Percentiles rank a stretch among this genome's conserved stretches.
Conservation (phyloP, 2,888 invertebrate species). For the Zelleria hepariella region DNA sequence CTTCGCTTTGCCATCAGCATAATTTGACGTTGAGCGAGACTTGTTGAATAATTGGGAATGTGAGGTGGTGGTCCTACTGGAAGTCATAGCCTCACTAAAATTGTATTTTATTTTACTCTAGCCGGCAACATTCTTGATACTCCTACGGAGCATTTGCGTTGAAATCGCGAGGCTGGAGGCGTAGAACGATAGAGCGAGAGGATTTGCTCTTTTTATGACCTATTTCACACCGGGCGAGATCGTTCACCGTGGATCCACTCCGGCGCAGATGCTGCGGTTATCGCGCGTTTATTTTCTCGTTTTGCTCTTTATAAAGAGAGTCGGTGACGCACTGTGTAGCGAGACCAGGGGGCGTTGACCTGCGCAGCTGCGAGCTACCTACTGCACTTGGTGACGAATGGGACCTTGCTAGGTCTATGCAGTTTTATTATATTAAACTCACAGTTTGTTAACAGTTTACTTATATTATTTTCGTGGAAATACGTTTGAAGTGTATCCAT, state of each 20-base stretch:
- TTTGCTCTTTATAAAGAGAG: constrained; percentile 63
- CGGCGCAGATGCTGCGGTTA: constrained; percentile 40
- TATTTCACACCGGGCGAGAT: constrained; percentile 39
- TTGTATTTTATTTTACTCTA: too few species aligned
- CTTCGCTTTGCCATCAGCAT: neutral
- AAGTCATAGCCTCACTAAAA: too few species aligned
- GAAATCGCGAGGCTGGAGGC: neutral
- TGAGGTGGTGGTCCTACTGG: neutral
- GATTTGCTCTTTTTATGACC: constrained; percentile 20
- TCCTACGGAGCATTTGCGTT: neutral
- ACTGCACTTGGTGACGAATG: constrained; percentile 26
- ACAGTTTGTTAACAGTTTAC: too few species aligned
- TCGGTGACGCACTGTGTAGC: constrained; percentile 22
- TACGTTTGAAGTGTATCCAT: neutral
- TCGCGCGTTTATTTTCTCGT: constrained; percentile 60
- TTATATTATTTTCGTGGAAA: too few species aligned
- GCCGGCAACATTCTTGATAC: neutral
- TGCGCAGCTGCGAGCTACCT: constrained; percentile 33
- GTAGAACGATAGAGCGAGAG: neutral
- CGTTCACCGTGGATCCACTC: constrained; percentile 40
- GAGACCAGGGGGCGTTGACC: constrained; percentile 45
- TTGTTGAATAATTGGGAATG: too few species aligned
- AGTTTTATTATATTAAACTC: neutral
- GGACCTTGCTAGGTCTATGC: constrained; percentile 34
- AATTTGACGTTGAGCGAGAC: neutral